Base-by-base conservation (phyloP, 2,888 invertebrate species). In the Drosophila mettleri region DNA sequence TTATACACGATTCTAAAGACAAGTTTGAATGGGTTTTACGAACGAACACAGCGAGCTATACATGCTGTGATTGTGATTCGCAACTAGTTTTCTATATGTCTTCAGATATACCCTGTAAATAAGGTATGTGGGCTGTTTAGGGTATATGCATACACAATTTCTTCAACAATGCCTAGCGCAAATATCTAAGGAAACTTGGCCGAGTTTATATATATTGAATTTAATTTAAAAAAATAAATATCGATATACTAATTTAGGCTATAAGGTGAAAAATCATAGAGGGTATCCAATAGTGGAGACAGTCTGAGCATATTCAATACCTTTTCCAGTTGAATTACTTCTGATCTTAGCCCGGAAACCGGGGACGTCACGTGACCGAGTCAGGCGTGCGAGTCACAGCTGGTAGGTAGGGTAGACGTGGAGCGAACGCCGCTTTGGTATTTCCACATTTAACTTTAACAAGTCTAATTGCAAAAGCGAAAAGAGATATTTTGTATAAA, bases 61-160 rank as follows among this genome's bases (percentile, higher is more conserved):
- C 62, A 62, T 34, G 58, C 39, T 27, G 24, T 16, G n/a, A n/a
- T 16, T 16, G 24, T 22, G 27, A 55, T 33, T 69, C 5, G 29
- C 10, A 52, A 72, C 77, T 45, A 39, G 72, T 76, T 71, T 64
- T 1, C 8, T 20, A 20, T 31, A 7, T 20, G 31, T 18, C 29
- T 29, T 2, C 12, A 14, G 4, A 6, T 27, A 27, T 46, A 46
- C 43, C 24, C 43, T 43, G 6, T 6, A 24, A 43, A 10, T 16
- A 5, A n/a, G 10, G 43, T 2, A 24, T 24, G 24, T 43, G n/a
- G 5, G 22, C 9, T 20, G 2, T 7, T 9, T 0, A 1, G 6
- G 10, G 12, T 4, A 20, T 8, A 7, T 14, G n/a, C n/a, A n/a
- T n/a, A n/a, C n/a, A n/a, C 4, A 3, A 14, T 14, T 14, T 12